Evolutionary conservation across 2,888 invertebrate species (phyloP), one percentile per base, ranked within the genome.

Genomic region (Xylophagus ater): DNA sequence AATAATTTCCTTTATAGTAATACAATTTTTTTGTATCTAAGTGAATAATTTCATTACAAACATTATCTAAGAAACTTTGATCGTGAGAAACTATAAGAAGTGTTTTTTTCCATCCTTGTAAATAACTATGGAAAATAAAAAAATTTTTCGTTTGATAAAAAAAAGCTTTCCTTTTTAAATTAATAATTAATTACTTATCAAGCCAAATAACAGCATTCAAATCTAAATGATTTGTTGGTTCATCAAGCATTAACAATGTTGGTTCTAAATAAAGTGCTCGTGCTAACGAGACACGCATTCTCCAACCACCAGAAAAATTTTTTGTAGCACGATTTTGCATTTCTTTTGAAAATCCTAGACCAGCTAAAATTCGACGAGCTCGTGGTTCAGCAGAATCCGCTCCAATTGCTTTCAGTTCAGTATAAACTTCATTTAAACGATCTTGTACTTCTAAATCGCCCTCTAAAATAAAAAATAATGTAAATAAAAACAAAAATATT

Each of bases 191-290:
- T 72, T 67, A 88, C 83, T 98, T 97, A 60, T 99, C 98, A 40
- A 99, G 73, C 98, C 98, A 98, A 72, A 99, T 99, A 34, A 98
- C 98, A 48, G 98, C 98, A 59, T 98, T 99, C 42, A 98, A 72
- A 73, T 98, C 98, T 53, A 98, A 80, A 67, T 98, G 98, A 69
- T 99, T 98, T 0, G 98, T 98, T 48, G 98, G 98, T 73, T 98
- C 98, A 67, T 99, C 98, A 21, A 98, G 78, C 61, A 99, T 71
- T 18, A 98, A 68, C n/a, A 98, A 68, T 2, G 97, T 96, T 1
- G 98, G 98, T 65, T 97, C 97, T 43, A 99, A 72, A 60, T 94
- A 98, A 14, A 99, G 69, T 3, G 98, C 97, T 60, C 96, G 76
- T 1, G 96, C 97, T 28, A 98, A 68, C 0, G 96, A 97, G 4